Conservation (phyloP, 2,113 vertebrate species). For the Carassius carassius region DNA sequence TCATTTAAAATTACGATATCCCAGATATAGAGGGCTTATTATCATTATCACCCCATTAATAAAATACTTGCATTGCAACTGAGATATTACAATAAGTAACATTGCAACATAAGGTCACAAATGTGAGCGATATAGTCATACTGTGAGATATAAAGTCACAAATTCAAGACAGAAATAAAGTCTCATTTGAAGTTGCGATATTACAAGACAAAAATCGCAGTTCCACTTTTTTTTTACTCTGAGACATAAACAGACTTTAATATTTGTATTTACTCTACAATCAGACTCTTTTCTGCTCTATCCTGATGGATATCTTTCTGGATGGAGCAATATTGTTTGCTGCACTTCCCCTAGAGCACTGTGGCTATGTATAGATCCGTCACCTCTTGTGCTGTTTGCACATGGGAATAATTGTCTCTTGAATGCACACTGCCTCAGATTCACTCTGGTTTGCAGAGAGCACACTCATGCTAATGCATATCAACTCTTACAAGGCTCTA, state of each 20-base stretch:
- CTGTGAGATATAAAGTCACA: neutral
- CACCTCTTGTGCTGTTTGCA: slow-evolving; percentile 18
- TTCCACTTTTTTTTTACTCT: neutral
- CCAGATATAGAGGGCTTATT: too few species aligned
- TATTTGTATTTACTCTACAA: neutral
- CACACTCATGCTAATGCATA: neutral
- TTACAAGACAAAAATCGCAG: too few species aligned
- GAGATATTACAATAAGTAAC: too few species aligned
- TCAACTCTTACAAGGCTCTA: slow-evolving; percentile 12
- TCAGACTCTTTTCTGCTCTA: neutral
- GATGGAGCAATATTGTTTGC: neutral
- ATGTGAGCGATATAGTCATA: too few species aligned
- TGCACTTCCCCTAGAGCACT: neutral
- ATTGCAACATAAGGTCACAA: too few species aligned
- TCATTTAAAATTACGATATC: too few species aligned
- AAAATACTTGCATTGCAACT: too few species aligned
- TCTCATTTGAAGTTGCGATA: too few species aligned
- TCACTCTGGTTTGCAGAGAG: slow-evolving; percentile 9
- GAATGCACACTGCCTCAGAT: neutral
- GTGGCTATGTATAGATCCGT: slow-evolving; percentile 29
- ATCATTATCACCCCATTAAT: too few species aligned
- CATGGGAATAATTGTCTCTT: slow-evolving; percentile 38
- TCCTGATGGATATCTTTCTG: neutral
- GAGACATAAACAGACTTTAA: neutral
- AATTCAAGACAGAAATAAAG: neutral